A percentile compares a stretch with the other conserved stretches of the same genome.
phyloP scores from a whole-genome alignment of 2,797 vertebrate genomes.

The Malacoraja senta region DNA sequence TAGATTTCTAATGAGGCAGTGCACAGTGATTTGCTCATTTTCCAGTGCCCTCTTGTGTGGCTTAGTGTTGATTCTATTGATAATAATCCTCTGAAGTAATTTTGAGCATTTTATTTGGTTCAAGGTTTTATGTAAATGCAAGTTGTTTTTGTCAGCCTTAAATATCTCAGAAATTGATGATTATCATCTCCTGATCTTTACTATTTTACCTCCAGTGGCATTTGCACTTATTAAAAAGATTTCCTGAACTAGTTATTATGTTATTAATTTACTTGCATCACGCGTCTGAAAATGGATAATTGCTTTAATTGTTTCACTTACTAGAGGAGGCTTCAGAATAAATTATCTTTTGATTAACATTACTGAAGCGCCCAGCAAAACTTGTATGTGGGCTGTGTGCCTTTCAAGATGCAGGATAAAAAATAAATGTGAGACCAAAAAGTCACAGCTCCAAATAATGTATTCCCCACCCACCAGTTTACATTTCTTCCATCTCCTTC shows the following conservation, averaged over 20 bases:
- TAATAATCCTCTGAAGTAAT: background rate
- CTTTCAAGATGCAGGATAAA: background rate
- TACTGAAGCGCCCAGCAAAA: background rate
- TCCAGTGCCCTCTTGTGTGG: no score
- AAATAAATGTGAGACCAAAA: constrained; percentile 6
- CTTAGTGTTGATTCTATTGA: background rate
- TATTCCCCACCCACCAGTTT: background rate
- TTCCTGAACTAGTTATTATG: background rate
- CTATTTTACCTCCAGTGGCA: background rate
- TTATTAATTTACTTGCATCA: constrained; percentile 19
- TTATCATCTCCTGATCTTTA: background rate
- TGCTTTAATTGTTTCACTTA: constrained; percentile 36
- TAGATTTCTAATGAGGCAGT: no score
- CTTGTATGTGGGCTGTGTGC: background rate
- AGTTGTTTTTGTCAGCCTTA: background rate
- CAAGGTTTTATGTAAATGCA: background rate
- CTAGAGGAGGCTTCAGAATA: background rate
- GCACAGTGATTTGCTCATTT: no score
- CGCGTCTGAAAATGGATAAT: constrained; percentile 22
- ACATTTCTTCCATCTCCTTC: background rate
- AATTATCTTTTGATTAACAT: constrained; percentile 2
- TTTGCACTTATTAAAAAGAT: background rate
- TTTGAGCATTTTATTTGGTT: background rate
- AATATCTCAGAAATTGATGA: background rate
- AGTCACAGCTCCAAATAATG: background rate